Conservation (phyloP, 1,140 invertebrate species). For the Phenacoccus solenopsis region DNA sequence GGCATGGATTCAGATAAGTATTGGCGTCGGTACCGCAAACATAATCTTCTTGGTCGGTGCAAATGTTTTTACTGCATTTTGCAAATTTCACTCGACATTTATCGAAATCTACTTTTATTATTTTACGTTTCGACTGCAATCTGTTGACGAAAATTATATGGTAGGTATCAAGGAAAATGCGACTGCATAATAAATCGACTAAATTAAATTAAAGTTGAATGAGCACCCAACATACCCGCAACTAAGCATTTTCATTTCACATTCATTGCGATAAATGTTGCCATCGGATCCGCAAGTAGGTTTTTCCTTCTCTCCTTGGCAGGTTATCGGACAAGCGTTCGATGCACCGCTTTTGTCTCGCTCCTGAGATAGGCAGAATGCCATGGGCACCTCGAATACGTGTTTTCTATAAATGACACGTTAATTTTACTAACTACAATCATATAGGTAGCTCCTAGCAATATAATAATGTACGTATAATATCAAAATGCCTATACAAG, state of each 20-base stretch:
- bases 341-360: slow-evolving; percentile 41
- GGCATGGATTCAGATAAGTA: slow-evolving; percentile 67
- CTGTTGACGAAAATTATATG: not conserved
- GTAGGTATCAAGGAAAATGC: not conserved
- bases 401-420: slow-evolving; percentile 59
- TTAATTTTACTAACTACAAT: no score
- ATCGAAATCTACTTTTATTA: slow-evolving; percentile 55
- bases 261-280: slow-evolving; percentile 72
- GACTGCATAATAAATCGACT: not conserved
- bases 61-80: slow-evolving; percentile 56
- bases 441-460: no score
- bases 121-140: slow-evolving; percentile 38
- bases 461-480: no score
- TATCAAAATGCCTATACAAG: no score
- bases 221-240: slow-evolving; percentile 70
- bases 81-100: slow-evolving; percentile 56
- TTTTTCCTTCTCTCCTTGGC: slow-evolving; percentile 46
- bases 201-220: no score
- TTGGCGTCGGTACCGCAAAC: slow-evolving; percentile 72
- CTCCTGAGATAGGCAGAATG: slow-evolving; percentile 70
- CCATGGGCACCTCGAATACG: slow-evolving; percentile 80
- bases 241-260: slow-evolving; percentile 78
- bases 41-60: slow-evolving; percentile 48
- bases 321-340: slow-evolving; percentile 54
- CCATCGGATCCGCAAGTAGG: slow-evolving; percentile 79